Conservation (phyloP, 2,113 vertebrate genomes). For the Amia ocellicauda region DNA sequence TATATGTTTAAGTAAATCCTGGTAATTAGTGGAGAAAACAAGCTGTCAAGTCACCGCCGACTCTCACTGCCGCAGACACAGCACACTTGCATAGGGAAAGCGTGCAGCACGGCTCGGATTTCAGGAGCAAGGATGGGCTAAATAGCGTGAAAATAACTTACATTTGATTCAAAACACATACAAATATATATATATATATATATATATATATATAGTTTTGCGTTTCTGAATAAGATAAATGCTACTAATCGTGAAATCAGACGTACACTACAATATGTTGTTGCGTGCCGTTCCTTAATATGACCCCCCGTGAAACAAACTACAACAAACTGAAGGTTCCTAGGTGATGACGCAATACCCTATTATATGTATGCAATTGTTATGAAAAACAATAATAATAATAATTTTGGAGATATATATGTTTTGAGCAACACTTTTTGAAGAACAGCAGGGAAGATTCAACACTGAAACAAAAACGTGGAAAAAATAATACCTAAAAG, state of each 20-base stretch:
- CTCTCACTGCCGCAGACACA: background rate
- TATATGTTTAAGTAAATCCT: background rate
- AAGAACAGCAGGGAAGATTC: too few species aligned
- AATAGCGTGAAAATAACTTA: too few species aligned
- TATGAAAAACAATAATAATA: background rate
- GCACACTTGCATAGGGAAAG: background rate
- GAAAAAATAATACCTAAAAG: too few species aligned
- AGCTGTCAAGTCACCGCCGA: background rate
- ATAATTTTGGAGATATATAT: too few species aligned
- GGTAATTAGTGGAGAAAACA: background rate
- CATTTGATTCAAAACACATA: background rate
- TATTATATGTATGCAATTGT: background rate
- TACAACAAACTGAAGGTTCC: slow-evolving; percentile 5
- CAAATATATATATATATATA: too few species aligned
- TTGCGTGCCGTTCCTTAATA: background rate
- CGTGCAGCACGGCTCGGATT: background rate
- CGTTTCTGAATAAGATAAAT: background rate
- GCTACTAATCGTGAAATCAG: background rate
- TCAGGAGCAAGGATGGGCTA: background rate
- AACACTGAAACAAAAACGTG: too few species aligned
- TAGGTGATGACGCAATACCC: slow-evolving; percentile 1
- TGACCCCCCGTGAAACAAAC: slow-evolving; percentile 3
- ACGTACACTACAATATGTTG: background rate
- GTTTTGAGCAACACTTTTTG: too few species aligned
- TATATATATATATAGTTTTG: too few species aligned